Evolutionary conservation across 2,113 vertebrate genomes (phyloP), one percentile per base, ranked within the genome.

Genomic region (Eonycteris spelaea): DNA sequence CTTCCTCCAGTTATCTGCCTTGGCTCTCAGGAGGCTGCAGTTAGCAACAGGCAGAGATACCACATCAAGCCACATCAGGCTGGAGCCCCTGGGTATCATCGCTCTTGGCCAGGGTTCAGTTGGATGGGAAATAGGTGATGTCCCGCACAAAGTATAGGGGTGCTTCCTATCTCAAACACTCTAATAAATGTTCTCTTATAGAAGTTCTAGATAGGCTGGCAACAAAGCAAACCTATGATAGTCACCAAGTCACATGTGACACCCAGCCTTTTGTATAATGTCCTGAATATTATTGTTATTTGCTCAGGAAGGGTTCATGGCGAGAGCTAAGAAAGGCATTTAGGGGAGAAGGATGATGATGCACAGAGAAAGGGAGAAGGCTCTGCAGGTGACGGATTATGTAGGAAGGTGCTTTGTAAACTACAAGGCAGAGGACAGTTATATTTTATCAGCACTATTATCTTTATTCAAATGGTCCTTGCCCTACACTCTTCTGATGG

Each of bases 381-480:
- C 33, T 87, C 22, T 40, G 18, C 6, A 28, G 6, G 13, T 3
- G 15, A 71, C 40, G 51, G 22, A 6, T 0, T 15, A 7, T 12
- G 6, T 6, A 6, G 4, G 16, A 12, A 9, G 6, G 28, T 35
- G 22, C 19, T 61, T 61, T 70, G 7, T 35, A 71, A 40, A 16
- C 57, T 26, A 3, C 1, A 12, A 19, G n/a, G n/a, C 43, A 26
- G 0, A 15, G 4, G 68, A 12, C 6, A 45, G 35, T 0, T 13
- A 5, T 1, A 0, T 15, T 53, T 43, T 26, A 2, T 35, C n/a
- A 7, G 43, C 18, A 18, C 7, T 15, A 7, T 55, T 33, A 38
- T 33, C 16, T 10, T 5, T 70, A 13, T 63, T 1, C 33, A 21
- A 61, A 63, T 15, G 16, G 11, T 15, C 1, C 73, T 63, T 12